Evolutionary conservation across 2,888 invertebrate species (phyloP), one percentile per base, ranked within the genome.

Genomic region (Diplazon laetatorius): DNA sequence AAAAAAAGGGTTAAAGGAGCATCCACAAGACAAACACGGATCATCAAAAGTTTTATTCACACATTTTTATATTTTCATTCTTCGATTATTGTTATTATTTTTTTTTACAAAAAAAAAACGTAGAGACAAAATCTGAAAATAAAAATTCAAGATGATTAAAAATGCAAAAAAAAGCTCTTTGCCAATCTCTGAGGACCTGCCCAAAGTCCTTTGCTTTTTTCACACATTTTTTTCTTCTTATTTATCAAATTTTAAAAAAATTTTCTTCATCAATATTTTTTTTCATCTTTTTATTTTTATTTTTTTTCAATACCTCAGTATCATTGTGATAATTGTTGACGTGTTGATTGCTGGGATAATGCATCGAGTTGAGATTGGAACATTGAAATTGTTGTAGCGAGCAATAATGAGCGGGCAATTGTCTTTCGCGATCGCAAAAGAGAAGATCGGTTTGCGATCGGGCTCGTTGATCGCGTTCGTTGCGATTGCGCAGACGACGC

Each of bases 371-470:
- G 14, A 57, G 44, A 52, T 62, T 65, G 18, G 70, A 18, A 65
- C 73, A 82, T 55, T 87, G 87, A 83, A 88, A 88, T 50, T 89
- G 87, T 42, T 88, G 89, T 25, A 86, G 59, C 2, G 87, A 86
- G 25, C 89, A 89, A 70, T 83, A 88, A 46, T 85, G 86, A 6
- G 82, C 74, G 16, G 72, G 80, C 22, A 76, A 59, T 20, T 76
- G 73, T 20, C 73, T 82, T 9, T 83, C 84, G 66, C 83, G 82
- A 10, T 86, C 84, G 60, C 82, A 85, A 46, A 78, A 85, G 14
- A 87, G 78, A 39, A 89, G 80, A 78, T 90, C 89, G 70, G 85
- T 88, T 48, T 90, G 90, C 0, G 89, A 90, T 75, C 85, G 87
- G 10, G 88, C 82, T 20, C 88, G 85, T 48, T 89, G 88, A 70